Base-by-base conservation (phyloP, 2,888 invertebrate genomes). In the Mylabris sibirica region DNA sequence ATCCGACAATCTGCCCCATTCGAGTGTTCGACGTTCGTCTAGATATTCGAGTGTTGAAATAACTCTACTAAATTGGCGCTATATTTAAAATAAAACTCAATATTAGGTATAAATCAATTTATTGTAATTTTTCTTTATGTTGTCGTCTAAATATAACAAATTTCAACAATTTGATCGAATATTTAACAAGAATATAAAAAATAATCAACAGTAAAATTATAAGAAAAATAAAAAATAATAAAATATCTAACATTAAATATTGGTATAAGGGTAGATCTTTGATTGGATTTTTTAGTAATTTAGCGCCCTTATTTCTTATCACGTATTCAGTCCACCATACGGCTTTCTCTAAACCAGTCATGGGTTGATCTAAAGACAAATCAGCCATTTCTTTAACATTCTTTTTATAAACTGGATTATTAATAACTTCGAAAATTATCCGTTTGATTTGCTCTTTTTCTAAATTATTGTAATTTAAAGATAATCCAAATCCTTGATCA, bases 291-390 rank as follows among this genome's bases (percentile, higher is more conserved):
- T 75, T 73, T 0, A 78, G 62, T 38, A 74, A 71, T 62, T 63
- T 62, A 5, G 78, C 75, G 11, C 78, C 78, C 30, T 75, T 75
- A 60, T 75, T 65, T 44, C 78, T 65, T n/a, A 78, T 66, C 0
- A 78, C 74, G 63, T 77, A 78, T 66, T 78, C 78, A 1, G 75
- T 75, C 78, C 78, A 78, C 78, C 78, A 78, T 0, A 77, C 66
- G 2, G 75, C 76, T 62, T 74, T 73, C 49, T 78, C 76, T 22
- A 77, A 57, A 12, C 75, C 71, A 9, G 70, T 68, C 67, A 73
- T 70, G 1, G 77, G 75, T 22, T 74, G 67, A 65, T 78, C 78
- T 12, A 24, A 24, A 4, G 69, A 63, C 26, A 74, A 26, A 14
- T 62, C 53, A 1, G 71, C 65, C 14, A 77, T 44, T 62, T 62